Percentiles rank a stretch among this genome's conserved stretches.
Evolutionary conservation across 2,797 vertebrate genomes (phyloP).

Genomic region (Neosilurus mollespiculum): DNA sequence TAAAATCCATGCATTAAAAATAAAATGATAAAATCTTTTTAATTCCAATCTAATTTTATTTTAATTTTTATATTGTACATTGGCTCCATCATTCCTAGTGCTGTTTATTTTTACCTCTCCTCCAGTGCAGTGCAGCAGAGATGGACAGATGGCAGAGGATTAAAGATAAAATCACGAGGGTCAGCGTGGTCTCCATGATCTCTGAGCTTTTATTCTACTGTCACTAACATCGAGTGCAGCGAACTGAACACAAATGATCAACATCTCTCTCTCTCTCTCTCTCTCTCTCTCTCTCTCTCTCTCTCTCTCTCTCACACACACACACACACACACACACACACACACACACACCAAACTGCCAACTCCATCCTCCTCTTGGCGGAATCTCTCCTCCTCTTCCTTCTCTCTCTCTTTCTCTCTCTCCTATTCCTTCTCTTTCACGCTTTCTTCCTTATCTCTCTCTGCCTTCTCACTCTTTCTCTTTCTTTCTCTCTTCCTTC

Average conservation of each 20-base stretch:
- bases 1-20: background rate
- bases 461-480: too few relatives aligned
- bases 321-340: conserved; percentile 19
- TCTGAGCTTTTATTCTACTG: conserved; percentile 20
- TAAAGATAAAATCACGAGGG: conserved; percentile 57
- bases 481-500: too few relatives aligned
- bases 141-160: conserved; percentile 61
- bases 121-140: conserved; percentile 62
- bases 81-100: too few relatives aligned
- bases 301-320: background rate
- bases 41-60: too few relatives aligned
- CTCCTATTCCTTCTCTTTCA: conserved; percentile 32
- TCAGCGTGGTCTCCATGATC: conserved; percentile 52
- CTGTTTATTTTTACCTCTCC: conserved; percentile 67
- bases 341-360: conserved; percentile 13
- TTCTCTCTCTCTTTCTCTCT: conserved; percentile 10
- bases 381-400: conserved; percentile 28
- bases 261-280: background rate
- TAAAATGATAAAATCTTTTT: too few relatives aligned
- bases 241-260: conserved; percentile 17
- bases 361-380: conserved; percentile 29
- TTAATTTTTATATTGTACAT: background rate
- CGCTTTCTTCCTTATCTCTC: too few relatives aligned
- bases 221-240: background rate
- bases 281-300: too few relatives aligned